These are phyloP conservation scores for Malurus alboscapulatus DNA, from an alignment of 2,113 vertebrate genomes.

Conservation along the genomic window DNA sequence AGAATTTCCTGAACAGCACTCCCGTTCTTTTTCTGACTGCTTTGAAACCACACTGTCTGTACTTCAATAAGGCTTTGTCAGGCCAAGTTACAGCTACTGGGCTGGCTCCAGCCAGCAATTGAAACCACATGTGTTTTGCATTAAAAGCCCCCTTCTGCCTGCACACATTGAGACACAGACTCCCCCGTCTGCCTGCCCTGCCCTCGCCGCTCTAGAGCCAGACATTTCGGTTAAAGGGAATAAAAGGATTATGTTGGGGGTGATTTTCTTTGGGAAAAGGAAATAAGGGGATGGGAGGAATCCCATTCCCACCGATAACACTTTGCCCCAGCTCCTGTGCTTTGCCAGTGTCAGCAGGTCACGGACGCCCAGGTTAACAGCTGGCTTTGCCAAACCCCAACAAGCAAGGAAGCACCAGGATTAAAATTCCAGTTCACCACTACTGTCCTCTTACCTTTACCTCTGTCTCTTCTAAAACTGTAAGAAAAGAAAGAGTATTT, in stretches of 20 bases:
- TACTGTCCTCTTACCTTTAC: constrained; percentile 27
- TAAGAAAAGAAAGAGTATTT: constrained; percentile 62
- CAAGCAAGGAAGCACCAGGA: not conserved
- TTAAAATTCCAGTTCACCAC: constrained; percentile 27
- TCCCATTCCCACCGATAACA: not conserved
- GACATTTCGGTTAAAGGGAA: not conserved
- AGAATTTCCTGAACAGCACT: constrained; percentile 88
- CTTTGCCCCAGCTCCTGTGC: not conserved
- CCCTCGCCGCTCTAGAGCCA: not conserved
- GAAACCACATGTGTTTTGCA: constrained; percentile 84
- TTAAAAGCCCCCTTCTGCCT: constrained; percentile 60
- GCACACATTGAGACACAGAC: not conserved
- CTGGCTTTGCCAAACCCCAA: not conserved
- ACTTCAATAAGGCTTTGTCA: constrained; percentile 77
- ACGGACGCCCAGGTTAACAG: not conserved
- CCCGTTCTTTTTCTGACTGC: constrained; percentile 73
- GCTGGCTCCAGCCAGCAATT: constrained; percentile 82
- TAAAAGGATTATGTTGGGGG: not conserved
- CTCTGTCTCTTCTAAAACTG: constrained; percentile 31
- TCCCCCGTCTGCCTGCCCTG: not conserved
- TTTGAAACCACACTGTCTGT: constrained; percentile 78
- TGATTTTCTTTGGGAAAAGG: not conserved
- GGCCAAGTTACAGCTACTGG: constrained; percentile 77
- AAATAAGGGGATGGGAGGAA: not conserved
- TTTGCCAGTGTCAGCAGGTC: not conserved